phyloP scores from a whole-genome alignment of 2,113 vertebrate species.

The Perccottus glenii region DNA sequence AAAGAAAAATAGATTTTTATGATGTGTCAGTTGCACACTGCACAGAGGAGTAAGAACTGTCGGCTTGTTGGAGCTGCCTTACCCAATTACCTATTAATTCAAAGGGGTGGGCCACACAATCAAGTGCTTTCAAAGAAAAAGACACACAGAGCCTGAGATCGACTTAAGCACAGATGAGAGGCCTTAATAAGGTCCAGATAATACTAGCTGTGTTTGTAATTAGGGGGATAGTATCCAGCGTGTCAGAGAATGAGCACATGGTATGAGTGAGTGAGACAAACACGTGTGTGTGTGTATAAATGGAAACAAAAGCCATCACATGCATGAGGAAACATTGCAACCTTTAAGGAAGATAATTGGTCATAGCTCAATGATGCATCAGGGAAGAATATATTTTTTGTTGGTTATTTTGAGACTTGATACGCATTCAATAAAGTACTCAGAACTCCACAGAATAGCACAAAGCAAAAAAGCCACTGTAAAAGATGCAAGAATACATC shows the following conservation, averaged over 20 bases:
- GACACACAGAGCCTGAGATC: conserved; percentile 17
- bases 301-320: conserved; percentile 15
- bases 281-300: conserved; percentile 10
- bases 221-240: conserved; percentile 24
- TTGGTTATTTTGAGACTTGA: background rate
- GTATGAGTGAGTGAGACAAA: conserved; percentile 34
- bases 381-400: background rate
- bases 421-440: too few relatives aligned
- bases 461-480: too few relatives aligned
- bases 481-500: conserved; percentile 1
- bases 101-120: background rate
- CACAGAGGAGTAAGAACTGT: background rate
- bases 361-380: conserved; percentile 15
- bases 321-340: conserved; percentile 10
- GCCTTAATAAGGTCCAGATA: conserved; percentile 18
- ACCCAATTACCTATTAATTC: conserved; percentile 6
- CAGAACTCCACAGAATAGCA: too few relatives aligned
- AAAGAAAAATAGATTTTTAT: background rate
- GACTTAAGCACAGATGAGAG: conserved; percentile 24
- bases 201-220: conserved; percentile 28
- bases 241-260: conserved; percentile 23
- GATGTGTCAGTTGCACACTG: background rate
- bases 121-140: conserved; percentile 9
- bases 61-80: background rate
- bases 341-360: conserved; percentile 8